Conservation (phyloP, 2,888 invertebrate genomes). For the Ornithoptera priamus region DNA sequence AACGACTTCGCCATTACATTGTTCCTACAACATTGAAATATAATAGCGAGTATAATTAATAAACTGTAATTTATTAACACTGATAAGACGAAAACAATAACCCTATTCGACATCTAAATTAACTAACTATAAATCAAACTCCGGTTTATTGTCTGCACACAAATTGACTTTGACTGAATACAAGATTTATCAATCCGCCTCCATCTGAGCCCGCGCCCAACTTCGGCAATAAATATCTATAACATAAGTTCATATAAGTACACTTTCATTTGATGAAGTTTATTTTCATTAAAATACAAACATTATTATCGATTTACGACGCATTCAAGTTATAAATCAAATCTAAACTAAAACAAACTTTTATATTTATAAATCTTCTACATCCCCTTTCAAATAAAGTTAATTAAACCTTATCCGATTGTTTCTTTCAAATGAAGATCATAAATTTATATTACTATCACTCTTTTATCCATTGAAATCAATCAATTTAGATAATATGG, state of each 20-base stretch:
- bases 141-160: conserved; percentile 19
- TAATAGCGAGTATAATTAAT: conserved; percentile 7
- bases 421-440: too few species aligned
- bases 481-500: too few species aligned
- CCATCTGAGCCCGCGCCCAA: conserved; percentile 12
- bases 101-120: conserved; percentile 24
- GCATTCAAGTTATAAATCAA: too few species aligned
- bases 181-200: conserved; percentile 24
- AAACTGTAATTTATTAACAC: conserved; percentile 18
- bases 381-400: too few species aligned
- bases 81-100: conserved; percentile 21
- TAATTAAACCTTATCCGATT: too few species aligned
- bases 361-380: too few species aligned
- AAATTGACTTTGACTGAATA: conserved; percentile 27
- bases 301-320: too few species aligned
- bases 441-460: too few species aligned
- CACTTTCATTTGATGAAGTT: neutral
- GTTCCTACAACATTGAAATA: neutral
- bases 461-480: too few species aligned
- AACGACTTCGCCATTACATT: neutral
- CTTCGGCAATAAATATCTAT: neutral
- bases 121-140: conserved; percentile 24
- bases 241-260: neutral
- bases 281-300: neutral
- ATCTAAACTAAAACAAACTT: too few species aligned